Base-by-base conservation (phyloP, 2,888 invertebrate species). In the Dioctria linearis region DNA sequence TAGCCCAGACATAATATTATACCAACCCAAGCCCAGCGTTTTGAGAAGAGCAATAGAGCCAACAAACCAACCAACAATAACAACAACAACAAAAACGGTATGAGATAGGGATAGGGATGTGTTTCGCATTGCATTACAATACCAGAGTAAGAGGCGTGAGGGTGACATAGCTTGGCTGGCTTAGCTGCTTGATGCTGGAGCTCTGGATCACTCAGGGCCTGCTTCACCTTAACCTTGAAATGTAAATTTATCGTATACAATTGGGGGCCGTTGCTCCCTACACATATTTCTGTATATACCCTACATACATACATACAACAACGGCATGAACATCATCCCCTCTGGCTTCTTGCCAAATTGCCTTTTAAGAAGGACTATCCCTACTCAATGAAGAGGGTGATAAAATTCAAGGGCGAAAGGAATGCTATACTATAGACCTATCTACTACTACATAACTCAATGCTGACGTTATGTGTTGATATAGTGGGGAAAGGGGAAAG, bases 151-250 rank as follows among this genome's bases (percentile, higher is more conserved):
- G 57, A 61, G 40, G 5, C 49, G 43, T 37, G 66, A n/a, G 59
- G 73, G 42, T 25, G 73, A 39, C 37, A 37, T 42, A 40, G 3
- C 37, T 37, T 39, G 37, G 39, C 51, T 43, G 37, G 25, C 13
- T 25, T 39, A 11, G 73, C 49, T 37, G 42, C 51, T 42, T 49
- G 6, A 37, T 65, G 65, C 25, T 65, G 65, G 73, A 25, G 25
- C 8, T 6, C 49, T 63, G 39, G 76, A 51, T 76, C 46, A 51
- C 59, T 63, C 61, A 63, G 63, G 76, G 76, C 76, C 76, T 76
- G 76, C 43, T 67, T 82, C 82, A 80, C 82, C 82, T 82, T 82
- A 82, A 82, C 82, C 82, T 82, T 82, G 82, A 82, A 80, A 82
- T 82, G 80, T 79, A 82, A 82, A 82, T 82, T 80, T 82, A 82